Evolutionary conservation across 2,113 vertebrate species (phyloP).

Genomic region (Tachysurus fulvidraco): DNA sequence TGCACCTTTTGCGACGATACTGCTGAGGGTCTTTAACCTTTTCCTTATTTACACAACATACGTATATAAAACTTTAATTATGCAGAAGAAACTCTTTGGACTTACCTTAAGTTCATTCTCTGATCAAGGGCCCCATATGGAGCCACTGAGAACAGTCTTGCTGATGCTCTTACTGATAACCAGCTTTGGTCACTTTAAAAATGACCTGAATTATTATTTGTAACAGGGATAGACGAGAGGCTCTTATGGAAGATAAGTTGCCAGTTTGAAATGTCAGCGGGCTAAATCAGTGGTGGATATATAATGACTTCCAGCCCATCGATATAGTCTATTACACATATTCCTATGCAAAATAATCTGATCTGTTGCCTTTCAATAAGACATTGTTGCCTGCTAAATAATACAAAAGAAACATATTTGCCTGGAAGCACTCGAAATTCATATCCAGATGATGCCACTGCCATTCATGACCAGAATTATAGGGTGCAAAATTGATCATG

Average conservation of each 20-base stretch:
- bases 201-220: neutral
- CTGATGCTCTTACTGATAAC: neutral
- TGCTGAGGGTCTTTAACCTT: neutral
- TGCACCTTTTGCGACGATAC: neutral
- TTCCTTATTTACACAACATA: neutral
- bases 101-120: neutral
- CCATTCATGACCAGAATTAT: too few relatives aligned
- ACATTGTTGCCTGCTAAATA: too few relatives aligned
- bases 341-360: neutral
- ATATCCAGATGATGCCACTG: too few relatives aligned
- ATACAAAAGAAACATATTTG: too few relatives aligned
- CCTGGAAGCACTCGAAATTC: too few relatives aligned
- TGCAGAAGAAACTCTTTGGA: neutral
- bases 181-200: neutral
- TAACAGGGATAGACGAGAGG: neutral
- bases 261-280: neutral
- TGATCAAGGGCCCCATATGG: neutral
- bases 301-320: neutral
- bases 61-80: neutral
- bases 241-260: neutral
- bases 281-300: neutral
- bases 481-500: too few relatives aligned
- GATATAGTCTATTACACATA: neutral
- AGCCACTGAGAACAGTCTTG: neutral
- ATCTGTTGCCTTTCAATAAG: neutral